Evolutionary conservation across 2,797 vertebrate genomes (phyloP), one percentile per base, ranked within the genome.

Genomic region (Sebastes kiyomatsui): DNA sequence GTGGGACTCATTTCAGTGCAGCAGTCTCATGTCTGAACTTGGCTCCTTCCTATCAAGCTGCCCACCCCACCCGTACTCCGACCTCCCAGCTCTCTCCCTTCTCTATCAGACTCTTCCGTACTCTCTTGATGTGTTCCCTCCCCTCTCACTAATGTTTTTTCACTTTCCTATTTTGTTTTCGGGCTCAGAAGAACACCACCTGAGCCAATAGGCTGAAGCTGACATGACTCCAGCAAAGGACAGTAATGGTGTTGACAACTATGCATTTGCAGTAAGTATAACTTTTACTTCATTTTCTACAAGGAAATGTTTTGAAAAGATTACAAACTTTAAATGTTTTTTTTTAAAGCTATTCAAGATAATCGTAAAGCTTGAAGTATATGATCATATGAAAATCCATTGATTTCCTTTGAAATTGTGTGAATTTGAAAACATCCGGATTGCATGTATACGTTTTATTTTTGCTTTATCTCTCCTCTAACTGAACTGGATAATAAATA

Each of bases 181-280:
- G 5, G 30, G 6, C 72, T 80, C 73, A 82, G 75, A 70, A 10
- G 42, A 77, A 5, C 46, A 62, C 30, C 23, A 79, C 66, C 82
- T 67, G 81, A 82, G 71, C 65, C 54, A 23, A 0, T 22, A 79
- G 77, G 66, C 67, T 77, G 62, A 77, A 75, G 73, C 67, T 60
- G 91, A 84, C 33, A 95, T 90, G 94, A 89, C 94, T 87, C 92
- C 93, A 66, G 94, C 95, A 56, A 97, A 96, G 90, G 91, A 96
- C 7, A 91, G 86, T 62, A 96, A 96, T 9, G 95, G 94, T 25
- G 87, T 96, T 13, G 94, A 96, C 68, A 97, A 95, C 88, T 95
- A 95, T 69, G 83, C 91, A 18, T 97, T 97, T 77, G 42, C 92
- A 83, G 97, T 98, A 89, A 98, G 97, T 97, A 87, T 60, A 5